These are phyloP conservation scores for Mionectes macconnelli DNA, from an alignment of 2,113 vertebrate genomes.

Conservation along the genomic window DNA sequence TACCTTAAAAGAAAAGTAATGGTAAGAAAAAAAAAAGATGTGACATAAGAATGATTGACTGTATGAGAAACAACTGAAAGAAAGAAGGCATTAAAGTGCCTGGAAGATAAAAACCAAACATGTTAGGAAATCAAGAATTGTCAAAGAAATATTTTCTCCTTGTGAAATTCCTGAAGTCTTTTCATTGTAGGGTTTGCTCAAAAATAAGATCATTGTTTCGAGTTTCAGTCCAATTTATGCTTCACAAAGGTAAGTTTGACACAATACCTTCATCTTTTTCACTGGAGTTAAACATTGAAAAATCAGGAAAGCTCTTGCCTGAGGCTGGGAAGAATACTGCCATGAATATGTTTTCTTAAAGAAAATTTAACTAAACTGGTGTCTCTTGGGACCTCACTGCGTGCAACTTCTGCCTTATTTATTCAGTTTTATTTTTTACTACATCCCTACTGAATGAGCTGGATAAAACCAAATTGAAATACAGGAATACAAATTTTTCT, in stretches of 20 bases:
- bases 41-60: background rate
- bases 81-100: background rate
- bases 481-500: background rate
- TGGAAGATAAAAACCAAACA: too few species aligned
- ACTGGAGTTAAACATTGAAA: background rate
- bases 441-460: background rate
- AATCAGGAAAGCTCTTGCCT: background rate
- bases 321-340: background rate
- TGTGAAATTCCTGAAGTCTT: background rate
- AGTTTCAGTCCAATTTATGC: background rate
- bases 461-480: conserved; percentile 4
- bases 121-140: background rate
- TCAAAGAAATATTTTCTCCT: background rate
- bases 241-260: background rate
- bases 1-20: background rate
- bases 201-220: background rate
- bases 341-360: conserved; percentile 12
- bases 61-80: background rate
- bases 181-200: background rate
- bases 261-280: background rate
- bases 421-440: conserved; percentile 17
- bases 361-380: conserved; percentile 23
- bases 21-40: background rate
- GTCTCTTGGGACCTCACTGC: background rate
- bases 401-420: conserved; percentile 15